These are phyloP conservation scores for Sebastes dallii DNA, from an alignment of 2,797 vertebrate genomes.

Conservation along the genomic window DNA sequence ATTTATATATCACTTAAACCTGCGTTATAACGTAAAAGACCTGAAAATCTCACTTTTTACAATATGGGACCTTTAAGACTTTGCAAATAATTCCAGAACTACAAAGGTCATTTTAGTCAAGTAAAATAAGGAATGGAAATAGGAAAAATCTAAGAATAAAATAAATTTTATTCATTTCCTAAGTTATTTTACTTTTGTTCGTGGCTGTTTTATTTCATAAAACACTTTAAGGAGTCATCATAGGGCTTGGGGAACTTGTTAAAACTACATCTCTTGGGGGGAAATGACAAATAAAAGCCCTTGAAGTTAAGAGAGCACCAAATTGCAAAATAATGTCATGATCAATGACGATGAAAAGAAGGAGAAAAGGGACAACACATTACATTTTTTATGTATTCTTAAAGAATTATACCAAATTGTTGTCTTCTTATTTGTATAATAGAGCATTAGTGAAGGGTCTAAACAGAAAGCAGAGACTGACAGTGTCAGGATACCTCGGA, in stretches of 20 bases:
- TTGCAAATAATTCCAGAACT: no score
- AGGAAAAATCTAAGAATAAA: neutral
- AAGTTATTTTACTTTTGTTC: neutral
- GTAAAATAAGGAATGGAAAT: neutral
- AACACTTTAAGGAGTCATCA: neutral
- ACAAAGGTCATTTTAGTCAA: no score
- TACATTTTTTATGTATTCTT: neutral
- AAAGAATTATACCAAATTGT: neutral
- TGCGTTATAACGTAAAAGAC: no score
- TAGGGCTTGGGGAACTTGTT: neutral
- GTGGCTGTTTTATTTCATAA: neutral
- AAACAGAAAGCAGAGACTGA: neutral
- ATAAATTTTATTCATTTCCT: neutral
- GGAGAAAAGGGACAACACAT: neutral
- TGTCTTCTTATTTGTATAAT: neutral
- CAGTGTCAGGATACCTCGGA: accelerated
- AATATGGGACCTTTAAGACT: no score
- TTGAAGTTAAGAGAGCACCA: neutral
- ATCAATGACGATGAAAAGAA: neutral
- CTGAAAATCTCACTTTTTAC: no score
- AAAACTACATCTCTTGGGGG: neutral
- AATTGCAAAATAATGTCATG: neutral
- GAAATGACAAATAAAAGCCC: neutral
- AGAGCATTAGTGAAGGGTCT: neutral
- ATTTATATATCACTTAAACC: no score